Conservation (phyloP, 2,888 invertebrate genomes). For the Eristalis pertinax region DNA sequence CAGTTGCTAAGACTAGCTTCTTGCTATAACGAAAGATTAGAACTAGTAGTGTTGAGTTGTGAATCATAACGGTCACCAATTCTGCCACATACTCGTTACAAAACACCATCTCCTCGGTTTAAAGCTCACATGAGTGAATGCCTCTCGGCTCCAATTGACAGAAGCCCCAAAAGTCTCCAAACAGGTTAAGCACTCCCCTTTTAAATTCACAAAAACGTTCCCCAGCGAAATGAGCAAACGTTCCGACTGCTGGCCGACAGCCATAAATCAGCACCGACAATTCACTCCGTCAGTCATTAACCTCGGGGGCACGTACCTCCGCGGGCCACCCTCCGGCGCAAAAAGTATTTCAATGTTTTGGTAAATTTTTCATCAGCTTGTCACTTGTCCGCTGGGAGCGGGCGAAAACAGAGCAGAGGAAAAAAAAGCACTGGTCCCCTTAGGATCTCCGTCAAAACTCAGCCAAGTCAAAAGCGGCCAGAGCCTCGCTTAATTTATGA, state of each 20-base stretch:
- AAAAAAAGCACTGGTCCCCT: background rate
- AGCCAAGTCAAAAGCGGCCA: conserved; percentile 9
- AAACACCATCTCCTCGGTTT: too few relatives aligned
- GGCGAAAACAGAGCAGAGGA: background rate
- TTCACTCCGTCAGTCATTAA: conserved; percentile 27
- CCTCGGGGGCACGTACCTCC: background rate
- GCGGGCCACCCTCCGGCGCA: background rate
- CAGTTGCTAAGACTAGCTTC: too few relatives aligned
- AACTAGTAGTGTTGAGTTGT: too few relatives aligned
- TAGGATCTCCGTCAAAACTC: background rate
- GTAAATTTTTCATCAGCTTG: conserved; percentile 57
- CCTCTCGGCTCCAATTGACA: too few relatives aligned
- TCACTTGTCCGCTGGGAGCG: conserved; percentile 24
- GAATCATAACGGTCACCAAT: too few relatives aligned
- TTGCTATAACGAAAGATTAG: too few relatives aligned
- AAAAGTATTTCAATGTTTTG: conserved; percentile 37
- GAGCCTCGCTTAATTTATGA: conserved; percentile 61
- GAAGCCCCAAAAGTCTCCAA: too few relatives aligned
- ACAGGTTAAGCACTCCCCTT: background rate
- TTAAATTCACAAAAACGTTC: background rate
- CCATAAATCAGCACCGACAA: conserved; percentile 43
- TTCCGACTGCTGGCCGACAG: background rate
- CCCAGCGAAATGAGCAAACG: background rate
- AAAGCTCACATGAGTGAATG: too few relatives aligned
- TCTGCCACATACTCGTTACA: too few relatives aligned